A percentile compares a stretch with the other conserved stretches of the same genome.
Conservation (phyloP, 2,113 vertebrate species). For the Crotalus tigris region DNA sequence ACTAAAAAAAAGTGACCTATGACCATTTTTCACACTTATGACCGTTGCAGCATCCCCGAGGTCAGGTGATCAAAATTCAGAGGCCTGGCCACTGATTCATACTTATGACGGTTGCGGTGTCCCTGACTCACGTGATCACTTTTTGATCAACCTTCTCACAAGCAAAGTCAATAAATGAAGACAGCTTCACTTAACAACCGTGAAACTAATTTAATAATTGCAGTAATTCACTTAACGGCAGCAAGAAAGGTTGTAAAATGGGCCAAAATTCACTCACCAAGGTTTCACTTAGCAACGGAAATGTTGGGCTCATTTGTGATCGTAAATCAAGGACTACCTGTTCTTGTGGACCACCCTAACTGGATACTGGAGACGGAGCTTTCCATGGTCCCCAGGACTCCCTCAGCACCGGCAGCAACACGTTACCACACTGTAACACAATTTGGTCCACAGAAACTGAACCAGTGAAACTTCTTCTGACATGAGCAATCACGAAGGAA, state of each 20-base stretch:
- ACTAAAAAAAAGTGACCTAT: no score
- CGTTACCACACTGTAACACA: neutral
- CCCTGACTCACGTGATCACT: neutral
- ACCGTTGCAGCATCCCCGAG: no score
- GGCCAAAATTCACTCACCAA: neutral
- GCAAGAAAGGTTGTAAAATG: neutral
- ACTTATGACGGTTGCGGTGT: neutral
- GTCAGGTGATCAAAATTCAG: neutral
- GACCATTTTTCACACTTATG: no score
- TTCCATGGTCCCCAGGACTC: neutral
- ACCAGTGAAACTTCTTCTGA: neutral
- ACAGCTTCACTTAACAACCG: neutral
- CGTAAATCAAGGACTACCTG: neutral
- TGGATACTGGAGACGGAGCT: neutral
- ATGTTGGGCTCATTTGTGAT: neutral
- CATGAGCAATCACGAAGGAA: neutral
- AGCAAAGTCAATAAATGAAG: neutral
- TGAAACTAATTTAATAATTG: neutral
- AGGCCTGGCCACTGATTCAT: neutral
- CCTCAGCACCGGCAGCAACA: neutral
- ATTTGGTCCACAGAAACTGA: neutral
- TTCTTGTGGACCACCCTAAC: neutral
- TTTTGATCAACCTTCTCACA: neutral
- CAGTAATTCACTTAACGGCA: neutral
- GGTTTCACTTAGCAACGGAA: neutral